Evolutionary conservation across 2,797 vertebrate species (phyloP).

Genomic region (Peromyscus attwateri): DNA sequence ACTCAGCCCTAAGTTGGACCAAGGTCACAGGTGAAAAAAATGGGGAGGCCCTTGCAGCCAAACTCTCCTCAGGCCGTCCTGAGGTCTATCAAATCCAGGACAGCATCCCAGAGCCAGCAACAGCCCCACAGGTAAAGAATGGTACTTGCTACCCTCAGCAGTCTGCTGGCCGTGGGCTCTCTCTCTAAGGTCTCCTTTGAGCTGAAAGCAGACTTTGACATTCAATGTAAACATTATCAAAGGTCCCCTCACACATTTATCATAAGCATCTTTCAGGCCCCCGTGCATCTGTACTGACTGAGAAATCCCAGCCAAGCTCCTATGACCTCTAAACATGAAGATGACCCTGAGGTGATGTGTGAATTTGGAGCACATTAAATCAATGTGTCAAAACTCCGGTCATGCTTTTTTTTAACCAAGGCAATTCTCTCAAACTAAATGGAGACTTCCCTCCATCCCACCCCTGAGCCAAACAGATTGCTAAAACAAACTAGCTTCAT

Average conservation of each 20-base stretch:
- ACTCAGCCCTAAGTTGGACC: background rate
- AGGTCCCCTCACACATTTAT: background rate
- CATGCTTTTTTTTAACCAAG: background rate
- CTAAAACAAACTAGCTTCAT: conserved; percentile 79
- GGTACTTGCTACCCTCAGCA: background rate
- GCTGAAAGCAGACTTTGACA: conserved; percentile 41
- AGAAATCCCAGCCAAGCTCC: conserved; percentile 63
- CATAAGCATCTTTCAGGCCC: conserved; percentile 48
- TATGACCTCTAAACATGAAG: background rate
- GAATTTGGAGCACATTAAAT: conserved; percentile 65
- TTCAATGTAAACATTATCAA: conserved; percentile 31
- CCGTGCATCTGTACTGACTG: background rate
- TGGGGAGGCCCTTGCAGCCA: background rate
- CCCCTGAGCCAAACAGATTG: conserved; percentile 75
- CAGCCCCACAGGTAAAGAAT: background rate
- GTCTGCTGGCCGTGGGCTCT: background rate
- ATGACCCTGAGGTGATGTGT: conserved; percentile 45
- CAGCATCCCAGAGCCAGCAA: background rate
- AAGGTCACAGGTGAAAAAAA: background rate
- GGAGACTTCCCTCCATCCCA: conserved; percentile 69
- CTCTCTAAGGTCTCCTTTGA: background rate
- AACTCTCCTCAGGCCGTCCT: background rate
- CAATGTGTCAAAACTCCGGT: background rate
- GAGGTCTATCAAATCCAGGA: background rate
- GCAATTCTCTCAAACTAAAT: conserved; percentile 76